These are phyloP conservation scores for Alviniconcha marisindica DNA, from an alignment of 1,140 invertebrate species.

Conservation along the genomic window DNA sequence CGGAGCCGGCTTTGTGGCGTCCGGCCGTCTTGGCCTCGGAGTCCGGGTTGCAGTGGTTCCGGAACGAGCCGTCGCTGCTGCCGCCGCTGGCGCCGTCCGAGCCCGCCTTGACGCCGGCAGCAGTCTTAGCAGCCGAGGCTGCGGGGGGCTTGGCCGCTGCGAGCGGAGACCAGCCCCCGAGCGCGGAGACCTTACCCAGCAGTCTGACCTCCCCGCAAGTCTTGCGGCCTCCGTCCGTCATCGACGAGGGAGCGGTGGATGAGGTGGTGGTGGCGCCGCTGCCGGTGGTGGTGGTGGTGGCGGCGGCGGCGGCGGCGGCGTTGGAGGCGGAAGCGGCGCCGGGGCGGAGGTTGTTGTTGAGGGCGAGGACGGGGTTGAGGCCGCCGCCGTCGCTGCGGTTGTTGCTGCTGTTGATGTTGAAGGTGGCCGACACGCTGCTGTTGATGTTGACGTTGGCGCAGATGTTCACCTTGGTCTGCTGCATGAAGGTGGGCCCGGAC, in stretches of 20 bases:
- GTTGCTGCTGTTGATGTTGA: conserved; percentile 31
- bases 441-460: conserved; percentile 41
- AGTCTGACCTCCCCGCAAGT: neutral
- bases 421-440: conserved; percentile 34
- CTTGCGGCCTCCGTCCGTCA: neutral
- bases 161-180: neutral
- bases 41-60: neutral
- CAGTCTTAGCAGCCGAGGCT: neutral
- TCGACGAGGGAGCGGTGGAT: neutral
- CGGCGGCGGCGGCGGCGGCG: neutral
- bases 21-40: neutral
- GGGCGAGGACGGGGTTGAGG: neutral
- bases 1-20: neutral
- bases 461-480: conserved; percentile 41
- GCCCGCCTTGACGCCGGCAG: neutral
- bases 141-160: neutral
- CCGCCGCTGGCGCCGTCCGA: neutral
- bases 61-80: neutral
- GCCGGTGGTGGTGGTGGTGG: neutral
- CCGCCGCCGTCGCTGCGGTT: conserved; percentile 19
- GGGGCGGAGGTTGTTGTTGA: neutral
- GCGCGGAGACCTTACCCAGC: neutral
- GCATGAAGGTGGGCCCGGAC: conserved; percentile 25
- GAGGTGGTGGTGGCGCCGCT: neutral
- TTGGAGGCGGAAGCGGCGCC: neutral